Percentiles rank a stretch among this genome's conserved stretches.
phyloP scores from a whole-genome alignment of 1,140 invertebrate genomes.

The Ectropis grisescens region DNA sequence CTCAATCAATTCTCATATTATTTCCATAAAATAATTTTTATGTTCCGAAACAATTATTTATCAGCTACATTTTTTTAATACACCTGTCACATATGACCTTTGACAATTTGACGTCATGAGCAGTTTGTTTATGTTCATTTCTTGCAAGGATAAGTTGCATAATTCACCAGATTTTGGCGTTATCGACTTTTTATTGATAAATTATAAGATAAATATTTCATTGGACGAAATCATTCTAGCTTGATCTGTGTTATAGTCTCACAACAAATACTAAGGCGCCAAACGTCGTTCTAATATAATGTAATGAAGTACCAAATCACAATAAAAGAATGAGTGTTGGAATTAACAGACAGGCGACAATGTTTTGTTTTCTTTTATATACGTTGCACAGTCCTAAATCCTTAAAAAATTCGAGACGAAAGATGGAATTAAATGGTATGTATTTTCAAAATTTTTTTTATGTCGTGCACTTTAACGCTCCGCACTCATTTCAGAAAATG shows the following conservation, averaged over 20 bases:
- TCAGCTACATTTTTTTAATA: too few relatives aligned
- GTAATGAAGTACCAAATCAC: conserved; percentile 56
- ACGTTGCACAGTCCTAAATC: conserved; percentile 32
- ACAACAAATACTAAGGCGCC: conserved; percentile 69
- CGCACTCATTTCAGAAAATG: conserved; percentile 48
- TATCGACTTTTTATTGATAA: too few relatives aligned
- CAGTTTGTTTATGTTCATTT: too few relatives aligned
- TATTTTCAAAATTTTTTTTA: conserved; percentile 52
- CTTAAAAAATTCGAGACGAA: conserved; percentile 29
- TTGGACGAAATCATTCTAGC: too few relatives aligned
- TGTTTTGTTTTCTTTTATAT: conserved; percentile 36
- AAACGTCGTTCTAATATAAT: conserved; percentile 30
- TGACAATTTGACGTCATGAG: too few relatives aligned
- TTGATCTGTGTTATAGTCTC: conserved; percentile 62
- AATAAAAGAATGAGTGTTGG: conserved; percentile 69
- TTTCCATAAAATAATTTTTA: too few relatives aligned
- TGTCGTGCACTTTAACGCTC: conserved; percentile 53
- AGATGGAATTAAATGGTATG: conserved; percentile 51
- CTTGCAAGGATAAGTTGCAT: too few relatives aligned
- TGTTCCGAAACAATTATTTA: too few relatives aligned
- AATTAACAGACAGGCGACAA: conserved; percentile 63
- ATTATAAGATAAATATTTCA: too few relatives aligned
- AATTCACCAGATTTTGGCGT: too few relatives aligned
- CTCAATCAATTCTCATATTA: too few relatives aligned
- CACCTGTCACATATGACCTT: too few relatives aligned